Percentiles rank a stretch among this genome's conserved stretches.
phyloP scores from a whole-genome alignment of 2,113 vertebrate genomes.

The Oncorhynchus clarkii region DNA sequence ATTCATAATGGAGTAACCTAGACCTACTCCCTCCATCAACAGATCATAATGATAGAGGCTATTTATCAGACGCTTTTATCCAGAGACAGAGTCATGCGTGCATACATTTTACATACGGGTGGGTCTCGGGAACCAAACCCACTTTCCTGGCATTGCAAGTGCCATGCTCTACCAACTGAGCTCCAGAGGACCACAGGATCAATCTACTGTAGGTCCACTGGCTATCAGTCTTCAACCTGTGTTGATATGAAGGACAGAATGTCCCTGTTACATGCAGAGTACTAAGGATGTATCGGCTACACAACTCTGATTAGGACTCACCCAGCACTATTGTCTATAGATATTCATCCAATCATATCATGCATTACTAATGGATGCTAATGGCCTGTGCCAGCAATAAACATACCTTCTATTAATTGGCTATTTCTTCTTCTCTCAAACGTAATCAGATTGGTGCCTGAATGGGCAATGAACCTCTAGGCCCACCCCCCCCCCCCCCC shows the following conservation, averaged over 20 bases:
- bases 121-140: too few relatives aligned
- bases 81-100: too few relatives aligned
- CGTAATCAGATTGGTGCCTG: not conserved
- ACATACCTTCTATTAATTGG: conserved; percentile 51
- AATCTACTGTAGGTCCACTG: not conserved
- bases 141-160: too few relatives aligned
- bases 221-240: not conserved
- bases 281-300: not conserved
- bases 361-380: conserved; percentile 69
- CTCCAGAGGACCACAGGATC: too few relatives aligned
- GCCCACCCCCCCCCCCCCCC: not conserved
- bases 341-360: conserved; percentile 1
- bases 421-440: conserved; percentile 42
- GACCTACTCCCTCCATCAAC: not conserved
- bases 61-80: too few relatives aligned
- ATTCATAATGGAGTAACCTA: not conserved
- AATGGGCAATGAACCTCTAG: not conserved
- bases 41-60: too few relatives aligned
- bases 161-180: too few relatives aligned
- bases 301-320: conserved; percentile 42
- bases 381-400: conserved; percentile 41
- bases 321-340: conserved; percentile 29
- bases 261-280: not conserved
- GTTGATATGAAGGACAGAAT: not conserved
- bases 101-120: too few relatives aligned